Percentiles rank a stretch among this genome's conserved stretches.
Conservation (phyloP, 2,113 vertebrate genomes). For the Sapayoa aenigma region DNA sequence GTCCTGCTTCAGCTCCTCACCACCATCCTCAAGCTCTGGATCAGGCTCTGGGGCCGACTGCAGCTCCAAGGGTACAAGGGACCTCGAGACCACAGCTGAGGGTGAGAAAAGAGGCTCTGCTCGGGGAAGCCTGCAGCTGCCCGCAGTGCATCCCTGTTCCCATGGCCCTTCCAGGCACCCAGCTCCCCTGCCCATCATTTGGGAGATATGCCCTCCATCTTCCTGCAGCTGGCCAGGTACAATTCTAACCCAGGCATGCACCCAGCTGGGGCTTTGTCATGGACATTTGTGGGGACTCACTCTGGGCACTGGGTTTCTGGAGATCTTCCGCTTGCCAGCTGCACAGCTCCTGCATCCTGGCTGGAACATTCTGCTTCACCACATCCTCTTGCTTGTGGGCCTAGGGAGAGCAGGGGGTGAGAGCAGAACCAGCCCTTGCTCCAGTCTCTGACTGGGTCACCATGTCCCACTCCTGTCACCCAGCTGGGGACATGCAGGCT, state of each 20-base stretch:
- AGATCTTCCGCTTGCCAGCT: constrained; percentile 29
- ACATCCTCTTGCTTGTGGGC: constrained; percentile 27
- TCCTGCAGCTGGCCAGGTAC: neutral
- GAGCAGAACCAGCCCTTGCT: accelerated
- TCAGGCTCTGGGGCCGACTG: neutral
- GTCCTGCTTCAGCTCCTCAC: neutral
- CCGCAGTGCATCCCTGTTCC: neutral
- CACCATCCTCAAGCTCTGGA: neutral
- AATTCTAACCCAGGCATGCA: accelerated
- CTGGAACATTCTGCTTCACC: constrained; percentile 53
- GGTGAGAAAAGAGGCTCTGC: neutral
- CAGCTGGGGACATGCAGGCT: accelerated
- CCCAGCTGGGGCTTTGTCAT: neutral
- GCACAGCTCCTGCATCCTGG: constrained; percentile 59
- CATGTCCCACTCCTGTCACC: no score
- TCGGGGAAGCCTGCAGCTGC: accelerated
- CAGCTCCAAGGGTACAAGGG: constrained; percentile 76
- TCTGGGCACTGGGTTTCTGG: neutral
- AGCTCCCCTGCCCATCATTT: neutral
- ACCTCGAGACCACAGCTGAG: constrained; percentile 66
- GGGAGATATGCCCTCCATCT: neutral
- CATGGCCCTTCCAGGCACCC: accelerated
- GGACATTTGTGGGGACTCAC: neutral
- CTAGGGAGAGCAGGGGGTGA: constrained; percentile 42
- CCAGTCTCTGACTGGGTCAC: neutral